Evolutionary conservation across 2,113 vertebrate genomes (phyloP).

Genomic region (Eleginops maclovinus): DNA sequence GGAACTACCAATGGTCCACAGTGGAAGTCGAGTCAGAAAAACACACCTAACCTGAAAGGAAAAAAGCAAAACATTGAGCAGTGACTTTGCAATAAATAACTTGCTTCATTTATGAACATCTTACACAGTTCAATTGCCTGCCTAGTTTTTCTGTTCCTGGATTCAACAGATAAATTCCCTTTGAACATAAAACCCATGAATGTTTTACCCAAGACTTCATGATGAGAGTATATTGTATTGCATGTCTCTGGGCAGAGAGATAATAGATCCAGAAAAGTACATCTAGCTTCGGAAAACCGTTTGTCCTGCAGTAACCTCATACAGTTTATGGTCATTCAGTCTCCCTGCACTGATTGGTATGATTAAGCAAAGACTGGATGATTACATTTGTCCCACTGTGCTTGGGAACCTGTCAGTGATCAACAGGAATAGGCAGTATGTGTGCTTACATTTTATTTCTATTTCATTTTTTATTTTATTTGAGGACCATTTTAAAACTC

Average conservation of each 20-base stretch:
- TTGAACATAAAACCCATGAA: slow-evolving; percentile 51
- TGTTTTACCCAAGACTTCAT: background rate
- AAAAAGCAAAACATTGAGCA: background rate
- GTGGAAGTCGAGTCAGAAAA: slow-evolving; percentile 1
- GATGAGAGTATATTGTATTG: slow-evolving; percentile 39
- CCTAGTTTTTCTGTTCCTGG: background rate
- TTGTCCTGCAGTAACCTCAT: background rate
- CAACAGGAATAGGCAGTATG: background rate
- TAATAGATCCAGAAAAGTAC: background rate
- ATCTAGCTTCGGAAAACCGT: background rate
- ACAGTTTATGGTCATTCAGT: background rate
- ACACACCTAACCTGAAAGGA: slow-evolving; percentile 33
- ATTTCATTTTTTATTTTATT: background rate
- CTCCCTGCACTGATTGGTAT: background rate
- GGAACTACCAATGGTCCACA: slow-evolving; percentile 13
- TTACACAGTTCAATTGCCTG: background rate
- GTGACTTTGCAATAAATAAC: background rate
- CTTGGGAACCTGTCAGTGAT: background rate
- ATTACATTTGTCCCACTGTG: background rate
- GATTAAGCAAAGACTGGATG: background rate
- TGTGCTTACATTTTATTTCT: background rate
- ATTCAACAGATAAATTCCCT: slow-evolving; percentile 27
- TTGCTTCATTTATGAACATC: background rate
- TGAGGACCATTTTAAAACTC: background rate
- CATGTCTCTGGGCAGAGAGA: background rate